Evolutionary conservation across 2,113 vertebrate species (phyloP).

Genomic region (Notothenia coriiceps): DNA sequence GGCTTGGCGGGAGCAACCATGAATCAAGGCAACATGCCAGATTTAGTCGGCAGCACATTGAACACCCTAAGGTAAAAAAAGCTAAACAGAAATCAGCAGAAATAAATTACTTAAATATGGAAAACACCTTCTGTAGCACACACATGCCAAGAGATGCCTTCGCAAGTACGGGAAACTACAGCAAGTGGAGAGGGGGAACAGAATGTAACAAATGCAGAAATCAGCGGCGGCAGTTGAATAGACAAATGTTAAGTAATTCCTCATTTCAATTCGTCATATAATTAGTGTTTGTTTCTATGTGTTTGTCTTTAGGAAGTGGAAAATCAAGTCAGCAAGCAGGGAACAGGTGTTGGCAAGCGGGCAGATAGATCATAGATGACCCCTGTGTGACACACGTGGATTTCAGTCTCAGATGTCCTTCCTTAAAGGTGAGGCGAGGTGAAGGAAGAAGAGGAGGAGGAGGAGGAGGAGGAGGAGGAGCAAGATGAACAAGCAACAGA

Average conservation of each 20-base stretch:
- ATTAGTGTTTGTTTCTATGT: neutral
- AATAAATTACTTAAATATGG: neutral
- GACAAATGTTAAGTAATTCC: neutral
- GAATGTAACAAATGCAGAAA: neutral
- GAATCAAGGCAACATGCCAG: neutral
- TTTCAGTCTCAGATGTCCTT: constrained; percentile 29
- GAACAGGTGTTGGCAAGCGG: constrained; percentile 49
- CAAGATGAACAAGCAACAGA: constrained; percentile 12
- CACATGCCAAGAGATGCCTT: neutral
- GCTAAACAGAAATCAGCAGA: neutral
- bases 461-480: neutral
- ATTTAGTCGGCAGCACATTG: neutral
- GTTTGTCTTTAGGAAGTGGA: constrained; percentile 1
- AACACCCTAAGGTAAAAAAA: neutral
- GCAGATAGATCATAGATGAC: constrained; percentile 7
- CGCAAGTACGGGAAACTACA: neutral
- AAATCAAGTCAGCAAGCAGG: constrained; percentile 35
- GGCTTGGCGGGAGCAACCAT: neutral
- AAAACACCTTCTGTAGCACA: neutral
- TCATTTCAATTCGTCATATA: neutral
- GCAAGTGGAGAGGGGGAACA: neutral
- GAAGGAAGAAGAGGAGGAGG: neutral
- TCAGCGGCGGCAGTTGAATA: neutral
- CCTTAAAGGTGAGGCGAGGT: neutral
- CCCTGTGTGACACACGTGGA: constrained; percentile 1